Base-by-base conservation (phyloP, 2,113 vertebrate species). In the Chionodraco myersi region DNA sequence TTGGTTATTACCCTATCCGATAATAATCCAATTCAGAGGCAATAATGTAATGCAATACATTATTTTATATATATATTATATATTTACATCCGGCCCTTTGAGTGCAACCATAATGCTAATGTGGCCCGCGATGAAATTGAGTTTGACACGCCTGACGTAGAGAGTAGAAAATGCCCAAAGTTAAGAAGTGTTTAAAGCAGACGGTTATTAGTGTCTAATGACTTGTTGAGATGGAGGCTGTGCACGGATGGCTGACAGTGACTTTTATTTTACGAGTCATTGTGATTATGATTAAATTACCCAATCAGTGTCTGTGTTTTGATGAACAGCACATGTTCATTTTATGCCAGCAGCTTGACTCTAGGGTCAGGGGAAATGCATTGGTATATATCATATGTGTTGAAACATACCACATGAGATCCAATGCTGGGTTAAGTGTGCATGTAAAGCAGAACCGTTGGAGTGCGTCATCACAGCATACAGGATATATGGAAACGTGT, bases 241-340 rank as follows among this genome's bases (percentile, higher is more conserved):
- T 61, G 63, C 14, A 5, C 51, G 45, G 49, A 15, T 75, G 6
- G 2, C 41, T 18, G 21, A 58, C 12, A 44, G 2, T 53, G 5
- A n/a, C 52, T 23, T 12, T 63, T 48, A 13, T 47, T 57, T 23
- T n/a, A 9, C 26, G 10, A 49, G 8, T 51, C 23, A 5, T 11
- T 52, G 18, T 44, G 14, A 60, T 51, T 49, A 15, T 26, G 23
- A 59, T 47, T 53, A 16, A 47, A 70, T 47, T 54, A 41, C 47
- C 53, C 23, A 48, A 59, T 70, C 60, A 26, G 41, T 54, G 36
- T 44, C 15, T 34, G 34, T 61, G 9, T 61, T 83, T 57, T 51
- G 14, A 41, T 49, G 34, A 51, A 71, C 54, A 45, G 66, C 51
- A 36, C 48, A 54, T 41, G 18, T 23, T 74, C 4, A 61, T 61